phyloP scores from a whole-genome alignment of 2,113 vertebrate genomes.

The Rhizomys pruinosus region DNA sequence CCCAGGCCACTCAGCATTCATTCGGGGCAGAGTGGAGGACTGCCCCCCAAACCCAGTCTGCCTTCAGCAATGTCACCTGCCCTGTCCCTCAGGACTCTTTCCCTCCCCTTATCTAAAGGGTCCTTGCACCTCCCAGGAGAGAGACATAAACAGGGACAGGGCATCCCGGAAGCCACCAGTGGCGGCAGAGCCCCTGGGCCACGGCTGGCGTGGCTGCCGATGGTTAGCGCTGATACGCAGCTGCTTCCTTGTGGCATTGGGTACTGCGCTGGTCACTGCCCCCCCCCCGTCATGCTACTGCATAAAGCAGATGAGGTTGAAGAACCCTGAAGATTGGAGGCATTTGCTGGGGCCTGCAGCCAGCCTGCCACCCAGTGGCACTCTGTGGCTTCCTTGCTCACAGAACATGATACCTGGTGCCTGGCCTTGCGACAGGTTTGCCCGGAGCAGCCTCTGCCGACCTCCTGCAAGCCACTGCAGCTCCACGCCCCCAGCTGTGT shows the following conservation, averaged over 20 bases:
- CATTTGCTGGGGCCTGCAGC: not conserved
- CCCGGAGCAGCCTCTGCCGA: not conserved
- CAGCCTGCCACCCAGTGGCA: not conserved
- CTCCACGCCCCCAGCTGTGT: not conserved
- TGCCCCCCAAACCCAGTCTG: not conserved
- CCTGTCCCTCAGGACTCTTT: not conserved
- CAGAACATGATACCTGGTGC: not conserved
- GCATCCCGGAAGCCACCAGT: not conserved
- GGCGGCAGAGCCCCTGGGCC: no score
- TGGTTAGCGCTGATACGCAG: accelerated
- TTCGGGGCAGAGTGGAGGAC: not conserved
- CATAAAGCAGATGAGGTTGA: not conserved
- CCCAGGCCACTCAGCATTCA: not conserved
- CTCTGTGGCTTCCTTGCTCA: not conserved
- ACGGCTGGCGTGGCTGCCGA: not conserved
- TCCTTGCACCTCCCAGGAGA: not conserved
- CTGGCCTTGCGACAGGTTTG: not conserved
- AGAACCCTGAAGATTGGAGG: not conserved
- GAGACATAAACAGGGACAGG: not conserved
- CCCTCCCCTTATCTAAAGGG: not conserved
- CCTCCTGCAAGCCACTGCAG: not conserved
- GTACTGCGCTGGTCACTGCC: no score
- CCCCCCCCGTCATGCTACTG: not conserved
- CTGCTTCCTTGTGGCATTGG: accelerated
- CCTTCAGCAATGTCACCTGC: not conserved